Evolutionary conservation across 2,797 vertebrate species (phyloP).

Genomic region (Dallia pectoralis): DNA sequence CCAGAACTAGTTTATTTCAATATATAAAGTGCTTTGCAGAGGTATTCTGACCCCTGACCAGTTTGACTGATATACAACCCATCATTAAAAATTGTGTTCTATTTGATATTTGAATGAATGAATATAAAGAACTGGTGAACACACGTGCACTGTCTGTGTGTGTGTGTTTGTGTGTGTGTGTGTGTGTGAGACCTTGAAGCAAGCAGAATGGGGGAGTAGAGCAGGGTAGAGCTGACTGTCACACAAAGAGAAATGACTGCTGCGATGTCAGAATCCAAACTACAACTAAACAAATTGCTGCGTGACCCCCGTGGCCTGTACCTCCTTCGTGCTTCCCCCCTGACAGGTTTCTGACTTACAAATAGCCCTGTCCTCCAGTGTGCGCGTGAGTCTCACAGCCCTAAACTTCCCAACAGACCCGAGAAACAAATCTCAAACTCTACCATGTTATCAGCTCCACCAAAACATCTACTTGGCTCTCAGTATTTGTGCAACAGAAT

Average conservation of each 20-base stretch:
- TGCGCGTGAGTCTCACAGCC: neutral
- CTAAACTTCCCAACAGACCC: neutral
- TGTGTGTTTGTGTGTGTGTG: neutral
- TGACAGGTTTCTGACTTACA: slow-evolving; percentile 55
- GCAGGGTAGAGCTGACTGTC: slow-evolving; percentile 18
- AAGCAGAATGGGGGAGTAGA: neutral
- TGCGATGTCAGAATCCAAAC: slow-evolving; percentile 34
- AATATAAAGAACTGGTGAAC: neutral
- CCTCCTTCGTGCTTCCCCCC: slow-evolving; percentile 15
- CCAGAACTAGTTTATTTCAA: no score
- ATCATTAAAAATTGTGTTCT: no score
- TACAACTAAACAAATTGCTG: slow-evolving; percentile 42
- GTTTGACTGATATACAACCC: no score
- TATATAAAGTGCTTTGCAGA: no score
- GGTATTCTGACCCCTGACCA: no score
- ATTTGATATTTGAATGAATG: no score
- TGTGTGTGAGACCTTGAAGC: slow-evolving; percentile 31
- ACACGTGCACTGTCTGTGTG: neutral
- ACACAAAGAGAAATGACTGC: slow-evolving; percentile 34
- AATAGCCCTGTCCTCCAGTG: neutral
- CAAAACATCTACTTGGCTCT: neutral
- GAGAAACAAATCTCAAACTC: neutral
- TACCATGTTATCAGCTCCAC: neutral
- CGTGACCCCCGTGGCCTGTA: slow-evolving; percentile 36
- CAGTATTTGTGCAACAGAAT: neutral